Conservation (phyloP, 2,888 invertebrate species). For the Pelosia muscerda region DNA sequence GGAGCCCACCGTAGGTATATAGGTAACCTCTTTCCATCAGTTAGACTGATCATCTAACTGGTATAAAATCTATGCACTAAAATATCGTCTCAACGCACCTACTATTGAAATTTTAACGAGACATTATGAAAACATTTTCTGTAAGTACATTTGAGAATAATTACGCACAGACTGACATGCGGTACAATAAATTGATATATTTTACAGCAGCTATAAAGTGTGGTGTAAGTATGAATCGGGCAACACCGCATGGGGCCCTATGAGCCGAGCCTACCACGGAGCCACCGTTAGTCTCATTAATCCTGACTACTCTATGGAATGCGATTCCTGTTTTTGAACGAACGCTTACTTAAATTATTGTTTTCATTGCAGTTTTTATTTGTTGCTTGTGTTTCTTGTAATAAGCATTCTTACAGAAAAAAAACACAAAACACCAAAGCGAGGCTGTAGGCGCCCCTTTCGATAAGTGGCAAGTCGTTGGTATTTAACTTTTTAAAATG, state of each 20-base stretch:
- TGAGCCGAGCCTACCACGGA: conserved; percentile 7
- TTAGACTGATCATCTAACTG: no score
- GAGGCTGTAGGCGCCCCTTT: no score
- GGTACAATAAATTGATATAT: conserved; percentile 4
- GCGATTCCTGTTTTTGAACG: conserved; percentile 24
- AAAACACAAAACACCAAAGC: no score
- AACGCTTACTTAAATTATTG: conserved; percentile 4
- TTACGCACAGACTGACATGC: conserved; percentile 39
- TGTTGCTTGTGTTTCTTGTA: background rate
- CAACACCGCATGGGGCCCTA: conserved; percentile 17
- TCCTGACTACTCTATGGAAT: conserved; percentile 39
- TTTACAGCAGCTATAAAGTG: conserved; percentile 9
- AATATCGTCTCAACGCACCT: no score
- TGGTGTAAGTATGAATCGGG: conserved; percentile 4
- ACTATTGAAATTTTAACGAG: no score
- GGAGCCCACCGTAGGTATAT: no score
- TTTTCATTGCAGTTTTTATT: background rate
- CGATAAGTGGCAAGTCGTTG: no score
- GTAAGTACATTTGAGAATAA: conserved; percentile 4
- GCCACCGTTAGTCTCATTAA: conserved; percentile 34
- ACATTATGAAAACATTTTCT: background rate
- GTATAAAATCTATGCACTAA: no score
- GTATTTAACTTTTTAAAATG: no score
- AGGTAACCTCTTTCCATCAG: no score
- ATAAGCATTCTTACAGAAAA: no score